These are phyloP conservation scores for Ferrisia virgata DNA, from an alignment of 2,888 invertebrate species.

Conservation along the genomic window DNA sequence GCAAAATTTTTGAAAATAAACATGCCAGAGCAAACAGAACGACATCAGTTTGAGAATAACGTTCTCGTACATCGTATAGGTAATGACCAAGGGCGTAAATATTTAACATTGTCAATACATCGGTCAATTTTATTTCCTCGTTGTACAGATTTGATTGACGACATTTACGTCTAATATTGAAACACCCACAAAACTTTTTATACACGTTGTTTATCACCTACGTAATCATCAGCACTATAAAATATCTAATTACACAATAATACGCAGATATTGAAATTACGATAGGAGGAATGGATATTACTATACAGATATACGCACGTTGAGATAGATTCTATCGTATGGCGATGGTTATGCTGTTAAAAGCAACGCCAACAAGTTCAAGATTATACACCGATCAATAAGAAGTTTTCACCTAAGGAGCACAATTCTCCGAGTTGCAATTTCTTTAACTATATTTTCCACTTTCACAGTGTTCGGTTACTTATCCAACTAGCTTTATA, in stretches of 20 bases:
- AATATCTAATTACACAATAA: background rate
- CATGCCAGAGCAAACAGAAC: background rate
- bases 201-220: background rate
- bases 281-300: no score
- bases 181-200: background rate
- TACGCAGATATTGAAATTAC: background rate
- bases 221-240: background rate
- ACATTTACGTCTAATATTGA: background rate
- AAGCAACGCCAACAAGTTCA: background rate
- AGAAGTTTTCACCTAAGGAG: background rate
- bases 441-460: slow-evolving; percentile 9
- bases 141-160: background rate
- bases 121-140: background rate
- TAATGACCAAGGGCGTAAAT: slow-evolving; percentile 5
- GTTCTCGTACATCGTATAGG: background rate
- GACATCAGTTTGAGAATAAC: slow-evolving; percentile 1
- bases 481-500: background rate
- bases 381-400: slow-evolving; percentile 8
- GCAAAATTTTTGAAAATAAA: background rate
- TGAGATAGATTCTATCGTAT: background rate
- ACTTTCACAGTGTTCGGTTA: background rate
- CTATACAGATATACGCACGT: background rate
- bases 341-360: background rate
- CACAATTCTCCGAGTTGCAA: background rate
- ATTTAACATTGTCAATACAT: background rate